Evolutionary conservation across 2,113 vertebrate genomes (phyloP).

Genomic region (Pterocles gutturalis): DNA sequence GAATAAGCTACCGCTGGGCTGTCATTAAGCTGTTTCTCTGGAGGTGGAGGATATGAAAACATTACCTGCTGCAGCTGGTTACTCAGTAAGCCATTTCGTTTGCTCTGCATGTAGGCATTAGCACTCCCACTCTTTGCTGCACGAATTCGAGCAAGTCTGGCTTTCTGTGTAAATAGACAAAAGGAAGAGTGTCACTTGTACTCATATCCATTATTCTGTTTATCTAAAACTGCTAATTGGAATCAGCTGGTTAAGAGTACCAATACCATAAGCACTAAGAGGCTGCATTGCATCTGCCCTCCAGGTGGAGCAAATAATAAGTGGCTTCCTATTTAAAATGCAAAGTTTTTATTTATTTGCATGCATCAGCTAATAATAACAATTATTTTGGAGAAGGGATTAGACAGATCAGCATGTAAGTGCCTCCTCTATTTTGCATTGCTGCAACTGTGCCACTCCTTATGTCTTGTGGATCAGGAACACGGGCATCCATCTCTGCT

Average conservation of each 20-base stretch:
- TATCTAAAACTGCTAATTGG: constrained; percentile 23
- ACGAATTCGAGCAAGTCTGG: constrained; percentile 93
- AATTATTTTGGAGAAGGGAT: background rate
- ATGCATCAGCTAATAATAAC: background rate
- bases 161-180: constrained; percentile 85
- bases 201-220: background rate
- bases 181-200: constrained; percentile 3
- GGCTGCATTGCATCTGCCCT: background rate
- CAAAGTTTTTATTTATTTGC: constrained; percentile 21
- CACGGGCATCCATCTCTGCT: background rate
- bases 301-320: constrained; percentile 14
- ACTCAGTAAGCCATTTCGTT: constrained; percentile 93
- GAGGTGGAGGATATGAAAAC: background rate
- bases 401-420: background rate
- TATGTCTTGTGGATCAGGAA: background rate
- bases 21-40: background rate
- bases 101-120: constrained; percentile 98
- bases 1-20: background rate
- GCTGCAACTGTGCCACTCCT: background rate
- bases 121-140: constrained; percentile 94
- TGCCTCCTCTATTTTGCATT: background rate
- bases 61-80: constrained; percentile 92
- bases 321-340: background rate
- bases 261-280: background rate
- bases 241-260: constrained; percentile 14